A percentile compares a stretch with the other conserved stretches of the same genome.
Evolutionary conservation across 2,888 invertebrate species (phyloP).

Genomic region (Drosophila pseudotalamancana): DNA sequence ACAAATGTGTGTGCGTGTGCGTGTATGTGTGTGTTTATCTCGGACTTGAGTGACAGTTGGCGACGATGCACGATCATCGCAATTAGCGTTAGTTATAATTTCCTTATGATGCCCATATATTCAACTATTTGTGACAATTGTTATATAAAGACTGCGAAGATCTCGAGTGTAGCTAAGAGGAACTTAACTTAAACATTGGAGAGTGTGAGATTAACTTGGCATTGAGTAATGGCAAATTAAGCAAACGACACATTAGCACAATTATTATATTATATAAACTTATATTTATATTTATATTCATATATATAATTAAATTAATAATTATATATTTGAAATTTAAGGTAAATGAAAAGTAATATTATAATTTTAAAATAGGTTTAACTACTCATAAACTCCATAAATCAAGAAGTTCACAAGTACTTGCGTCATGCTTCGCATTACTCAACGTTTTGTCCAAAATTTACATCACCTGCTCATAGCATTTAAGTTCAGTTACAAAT

Average conservation of each 20-base stretch:
- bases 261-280: too few species aligned
- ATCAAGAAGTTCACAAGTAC: not conserved
- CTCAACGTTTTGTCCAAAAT: slow-evolving; percentile 7
- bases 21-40: slow-evolving; percentile 1
- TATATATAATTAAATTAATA: too few species aligned
- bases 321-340: too few species aligned
- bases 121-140: slow-evolving; percentile 33
- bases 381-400: not conserved
- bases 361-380: too few species aligned
- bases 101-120: slow-evolving; percentile 40
- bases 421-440: not conserved
- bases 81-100: slow-evolving; percentile 61
- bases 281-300: too few species aligned
- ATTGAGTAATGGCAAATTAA: too few species aligned
- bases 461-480: slow-evolving; percentile 19
- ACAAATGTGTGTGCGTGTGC: slow-evolving; percentile 5
- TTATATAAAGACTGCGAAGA: slow-evolving; percentile 24
- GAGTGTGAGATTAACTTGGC: too few species aligned
- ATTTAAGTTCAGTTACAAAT: slow-evolving; percentile 20
- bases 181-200: slow-evolving; percentile 3
- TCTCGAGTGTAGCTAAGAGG: not conserved
- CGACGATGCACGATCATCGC: slow-evolving; percentile 53
- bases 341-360: too few species aligned
- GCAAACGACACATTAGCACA: too few species aligned
- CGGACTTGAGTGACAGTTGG: slow-evolving; percentile 33